These are phyloP conservation scores for Atherix ibis DNA, from an alignment of 2,888 invertebrate species.

Conservation along the genomic window DNA sequence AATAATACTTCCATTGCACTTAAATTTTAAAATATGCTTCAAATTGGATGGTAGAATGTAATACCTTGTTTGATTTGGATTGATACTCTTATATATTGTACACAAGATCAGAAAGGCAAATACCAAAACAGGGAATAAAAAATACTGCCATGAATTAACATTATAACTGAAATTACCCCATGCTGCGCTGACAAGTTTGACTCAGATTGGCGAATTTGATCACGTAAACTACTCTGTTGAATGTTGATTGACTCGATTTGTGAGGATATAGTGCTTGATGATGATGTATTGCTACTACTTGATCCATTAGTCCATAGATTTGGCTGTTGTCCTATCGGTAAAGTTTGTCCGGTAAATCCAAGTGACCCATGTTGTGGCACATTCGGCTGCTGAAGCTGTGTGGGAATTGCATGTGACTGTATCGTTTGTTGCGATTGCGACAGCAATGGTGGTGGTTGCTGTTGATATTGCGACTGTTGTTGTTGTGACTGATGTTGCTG, in stretches of 20 bases:
- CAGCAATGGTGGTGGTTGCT: slow-evolving; percentile 20
- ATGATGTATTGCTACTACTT: slow-evolving; percentile 8
- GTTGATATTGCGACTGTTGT: slow-evolving; percentile 19
- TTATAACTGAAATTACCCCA: slow-evolving; percentile 55
- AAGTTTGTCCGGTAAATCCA: too few species aligned
- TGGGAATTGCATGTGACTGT: slow-evolving; percentile 31
- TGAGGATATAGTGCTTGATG: slow-evolving; percentile 22
- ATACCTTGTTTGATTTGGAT: too few species aligned
- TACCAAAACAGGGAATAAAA: too few species aligned
- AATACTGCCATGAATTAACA: too few species aligned
- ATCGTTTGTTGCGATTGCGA: slow-evolving; percentile 8
- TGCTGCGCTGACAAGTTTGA: slow-evolving; percentile 92
- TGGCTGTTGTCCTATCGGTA: too few species aligned
- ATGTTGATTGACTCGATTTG: slow-evolving; percentile 47
- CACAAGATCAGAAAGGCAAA: too few species aligned
- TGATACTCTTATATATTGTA: too few species aligned
- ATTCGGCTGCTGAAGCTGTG: slow-evolving; percentile 34
- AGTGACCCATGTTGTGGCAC: not conserved
- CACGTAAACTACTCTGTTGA: slow-evolving; percentile 70
- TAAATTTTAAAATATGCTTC: too few species aligned
- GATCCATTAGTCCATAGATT: slow-evolving; percentile 13
- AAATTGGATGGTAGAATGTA: too few species aligned
- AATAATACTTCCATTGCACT: too few species aligned
- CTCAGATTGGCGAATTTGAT: slow-evolving; percentile 91
- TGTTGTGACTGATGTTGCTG: slow-evolving; percentile 26